Evolutionary conservation across 2,888 invertebrate genomes (phyloP).

Genomic region (Sisyra terminalis): DNA sequence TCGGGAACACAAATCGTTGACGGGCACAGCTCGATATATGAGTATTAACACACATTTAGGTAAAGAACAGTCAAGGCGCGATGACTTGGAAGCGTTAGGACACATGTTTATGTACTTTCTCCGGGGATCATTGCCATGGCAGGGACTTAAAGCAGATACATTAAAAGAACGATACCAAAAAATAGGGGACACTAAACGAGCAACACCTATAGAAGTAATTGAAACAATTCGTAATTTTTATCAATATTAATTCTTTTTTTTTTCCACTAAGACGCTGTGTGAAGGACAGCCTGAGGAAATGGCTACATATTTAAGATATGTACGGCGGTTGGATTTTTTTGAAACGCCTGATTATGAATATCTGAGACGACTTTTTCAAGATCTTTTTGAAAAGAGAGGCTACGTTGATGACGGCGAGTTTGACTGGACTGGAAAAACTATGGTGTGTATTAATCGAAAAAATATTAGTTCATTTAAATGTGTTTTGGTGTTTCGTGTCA

Average conservation of each 20-base stretch:
- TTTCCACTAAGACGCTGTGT: conserved; percentile 42
- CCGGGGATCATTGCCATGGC: conserved; percentile 98
- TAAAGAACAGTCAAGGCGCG: conserved; percentile 98
- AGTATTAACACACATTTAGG: conserved; percentile 99
- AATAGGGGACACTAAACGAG: conserved; percentile 98
- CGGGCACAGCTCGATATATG: conserved; percentile 99
- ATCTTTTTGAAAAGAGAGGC: conserved; percentile 75
- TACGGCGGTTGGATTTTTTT: conserved; percentile 93
- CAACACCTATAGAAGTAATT: conserved; percentile 87
- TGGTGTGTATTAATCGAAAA: conserved; percentile 10
- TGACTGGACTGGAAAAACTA: conserved; percentile 79
- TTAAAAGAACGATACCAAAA: conserved; percentile 99
- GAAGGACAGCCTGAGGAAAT: conserved; percentile 89
- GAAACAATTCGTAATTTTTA: neutral
- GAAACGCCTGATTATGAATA: conserved; percentile 99
- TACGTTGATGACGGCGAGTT: conserved; percentile 83
- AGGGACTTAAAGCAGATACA: conserved; percentile 98
- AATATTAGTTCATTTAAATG: conserved; percentile 23
- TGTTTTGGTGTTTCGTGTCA: conserved; percentile 12
- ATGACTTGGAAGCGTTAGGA: conserved; percentile 97
- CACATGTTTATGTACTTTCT: conserved; percentile 99
- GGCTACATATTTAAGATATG: conserved; percentile 95
- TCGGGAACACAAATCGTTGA: conserved; percentile 99
- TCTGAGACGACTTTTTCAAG: conserved; percentile 86
- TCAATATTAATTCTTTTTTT: conserved; percentile 1